Base-by-base conservation (phyloP, 2,797 vertebrate species). In the Echiichthys vipera region DNA sequence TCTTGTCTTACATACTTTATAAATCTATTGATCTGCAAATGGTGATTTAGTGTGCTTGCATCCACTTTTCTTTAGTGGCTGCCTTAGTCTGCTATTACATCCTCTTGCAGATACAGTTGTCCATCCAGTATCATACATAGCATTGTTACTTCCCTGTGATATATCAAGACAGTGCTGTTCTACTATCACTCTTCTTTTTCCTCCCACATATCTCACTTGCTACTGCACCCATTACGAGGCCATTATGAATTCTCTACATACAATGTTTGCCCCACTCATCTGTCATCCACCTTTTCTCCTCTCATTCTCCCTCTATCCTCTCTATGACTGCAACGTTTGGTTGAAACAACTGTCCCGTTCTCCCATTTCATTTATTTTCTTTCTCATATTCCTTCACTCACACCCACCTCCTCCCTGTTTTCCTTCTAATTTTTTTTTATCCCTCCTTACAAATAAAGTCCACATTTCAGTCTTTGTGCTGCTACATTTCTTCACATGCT, bases 171-270 rank as follows among this genome's bases (percentile, higher is more conserved):
- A 13, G 25, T 13, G 14, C 14, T 27, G 5, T 54, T 27, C 22
- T 59, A 32, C 43, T 69, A 37, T 69, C 30, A 65, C 54, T 70
- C 22, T 6, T 66, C 53, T 56, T 39, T 46, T 64, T 67, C 59
- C 47, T 70, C 34, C 63, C 40, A 40, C 59, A 65, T 77, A 67
- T 66, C 40, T 62, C 46, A 37, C 43, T 55, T 11, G 7, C 37
- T 54, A 32, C 46, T 32, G 61, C 71, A 76, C 50, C 61, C 39
- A 54, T 80, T 69, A 77, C 13, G 32, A 77, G 51, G 49, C 49
- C 39, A 64, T 78, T 62, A 70, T 63, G 40, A 73, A 59, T 68
- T 73, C 74, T 67, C 39, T 65, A 59, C 78, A 69, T 80, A 70
- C 66, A 71, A 57, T 43, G 53, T 78, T 73, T 71, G 34, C 51